Evolutionary conservation across 2,888 invertebrate species (phyloP), one percentile per base, ranked within the genome.

Genomic region (Hypomecis atomaria): DNA sequence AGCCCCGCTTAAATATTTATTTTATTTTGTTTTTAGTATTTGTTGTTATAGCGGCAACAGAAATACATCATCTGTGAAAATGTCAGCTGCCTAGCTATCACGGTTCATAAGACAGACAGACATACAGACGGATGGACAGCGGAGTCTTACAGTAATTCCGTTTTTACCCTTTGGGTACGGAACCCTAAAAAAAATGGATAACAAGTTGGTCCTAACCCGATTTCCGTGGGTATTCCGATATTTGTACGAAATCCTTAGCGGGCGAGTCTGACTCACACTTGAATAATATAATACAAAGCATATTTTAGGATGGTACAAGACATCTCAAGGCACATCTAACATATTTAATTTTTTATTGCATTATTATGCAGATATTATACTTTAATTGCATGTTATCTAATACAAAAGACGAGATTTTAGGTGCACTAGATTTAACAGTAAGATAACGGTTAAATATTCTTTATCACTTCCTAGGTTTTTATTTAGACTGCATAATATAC

Each of bases 301-400:
- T 52, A 42, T 52, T 33, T 52, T 40, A 23, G 40, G 52, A 40
- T 52, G 33, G 10, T 23, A 42, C 52, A 52, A 58, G 58, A 59
- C 50, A 44, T 36, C 23, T 50, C 7, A 50, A 50, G 58, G 49
- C 23, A 7, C 9, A 5, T 47, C 10, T 23, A 11, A 34, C n/a
- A 48, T 43, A 23, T 40, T 13, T 48, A 37, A 56, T 38, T n/a
- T n/a, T 38, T 53, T 54, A 54, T 54, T 54, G 33, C 13, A 56
- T 45, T 38, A 45, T 45, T 56, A 45, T 56, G 55, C 23, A 45
- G 36, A 45, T 56, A 38, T 6, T 45, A 23, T 13, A 13, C 7
- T 5, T 45, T 9, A 56, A 56, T 56, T 45, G 45, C 10, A 37
- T 33, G 6, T 52, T 52, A 42, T 52, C 52, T 52, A 23, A 38